Conservation (phyloP, 2,888 invertebrate species). For the Monoplex corrugatus region DNA sequence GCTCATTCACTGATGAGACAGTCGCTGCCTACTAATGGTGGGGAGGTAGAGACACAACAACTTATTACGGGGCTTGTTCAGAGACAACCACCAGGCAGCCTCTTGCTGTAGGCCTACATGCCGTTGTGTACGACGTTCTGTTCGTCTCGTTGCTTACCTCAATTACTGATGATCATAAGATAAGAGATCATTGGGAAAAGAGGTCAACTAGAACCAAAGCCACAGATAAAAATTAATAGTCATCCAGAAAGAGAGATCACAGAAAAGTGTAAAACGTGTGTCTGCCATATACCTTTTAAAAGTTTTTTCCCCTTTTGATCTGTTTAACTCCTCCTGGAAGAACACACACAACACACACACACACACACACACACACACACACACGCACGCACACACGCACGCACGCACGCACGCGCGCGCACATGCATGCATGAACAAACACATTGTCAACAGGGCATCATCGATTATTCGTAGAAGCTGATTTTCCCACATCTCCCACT, state of each 20-base stretch:
- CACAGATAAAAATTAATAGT: not conserved
- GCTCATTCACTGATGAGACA: conserved; percentile 40
- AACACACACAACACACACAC: too few relatives aligned
- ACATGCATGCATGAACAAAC: not conserved
- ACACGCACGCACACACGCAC: not conserved
- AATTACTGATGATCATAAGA: too few relatives aligned
- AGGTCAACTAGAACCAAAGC: not conserved
- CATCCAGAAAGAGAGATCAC: not conserved
- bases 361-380: too few relatives aligned
- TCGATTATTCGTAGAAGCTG: too few relatives aligned
- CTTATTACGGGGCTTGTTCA: not conserved
- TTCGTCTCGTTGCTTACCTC: too few relatives aligned
- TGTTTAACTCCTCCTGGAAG: too few relatives aligned
- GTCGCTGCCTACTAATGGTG: not conserved
- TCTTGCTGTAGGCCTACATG: not conserved
- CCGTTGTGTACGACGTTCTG: too few relatives aligned
- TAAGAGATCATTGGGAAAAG: not conserved
- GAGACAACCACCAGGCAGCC: not conserved
- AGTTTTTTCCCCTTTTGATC: too few relatives aligned
- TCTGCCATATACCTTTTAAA: too few relatives aligned
- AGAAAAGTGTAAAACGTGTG: too few relatives aligned
- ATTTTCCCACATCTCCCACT: too few relatives aligned
- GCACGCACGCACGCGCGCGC: not conserved
- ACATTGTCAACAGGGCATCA: too few relatives aligned
- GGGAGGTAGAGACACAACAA: conserved; percentile 32